Conservation (phyloP, 92 coral and sea anemone species). For the Siderastrea siderea region DNA sequence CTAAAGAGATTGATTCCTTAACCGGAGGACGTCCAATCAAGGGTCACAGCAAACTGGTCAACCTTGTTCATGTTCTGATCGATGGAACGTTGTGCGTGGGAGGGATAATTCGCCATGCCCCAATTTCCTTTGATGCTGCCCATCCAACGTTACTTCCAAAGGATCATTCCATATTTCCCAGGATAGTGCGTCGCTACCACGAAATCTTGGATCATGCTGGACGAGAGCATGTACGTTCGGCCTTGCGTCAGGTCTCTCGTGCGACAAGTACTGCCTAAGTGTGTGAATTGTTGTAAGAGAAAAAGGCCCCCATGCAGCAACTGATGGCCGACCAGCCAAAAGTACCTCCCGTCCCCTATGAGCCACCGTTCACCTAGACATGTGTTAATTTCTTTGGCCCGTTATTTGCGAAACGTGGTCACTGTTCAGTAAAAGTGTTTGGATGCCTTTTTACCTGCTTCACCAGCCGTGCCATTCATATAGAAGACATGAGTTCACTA, state of each 20-base stretch:
- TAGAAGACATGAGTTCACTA: too few relatives aligned
- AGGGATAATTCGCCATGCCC: conserved; percentile 32
- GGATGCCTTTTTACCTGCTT: conserved; percentile 23
- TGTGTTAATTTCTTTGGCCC: conserved; percentile 40
- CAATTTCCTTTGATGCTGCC: conserved; percentile 36
- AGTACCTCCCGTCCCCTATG: conserved; percentile 35
- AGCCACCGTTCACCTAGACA: conserved; percentile 31
- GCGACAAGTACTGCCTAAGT: conserved; percentile 37
- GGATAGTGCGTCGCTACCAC: conserved; percentile 43
- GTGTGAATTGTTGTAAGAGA: conserved; percentile 40
- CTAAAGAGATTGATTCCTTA: conserved; percentile 45
- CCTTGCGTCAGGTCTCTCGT: conserved; percentile 48
- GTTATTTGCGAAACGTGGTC: conserved; percentile 45
- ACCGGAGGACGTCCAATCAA: conserved; percentile 29
- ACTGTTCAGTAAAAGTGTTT: conserved; percentile 9
- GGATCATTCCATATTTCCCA: conserved; percentile 48
- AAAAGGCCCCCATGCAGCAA: conserved; percentile 53
- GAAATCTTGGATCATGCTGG: conserved; percentile 45
- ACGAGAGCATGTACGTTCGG: conserved; percentile 47
- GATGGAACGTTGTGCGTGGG: conserved; percentile 9
- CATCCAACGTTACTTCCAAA: conserved; percentile 59
- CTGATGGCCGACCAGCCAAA: conserved; percentile 58
- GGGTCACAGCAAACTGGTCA: conserved; percentile 60
- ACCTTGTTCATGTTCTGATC: conserved; percentile 22
- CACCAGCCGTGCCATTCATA: too few relatives aligned